Conservation (phyloP, 2,113 vertebrate species). For the Rhynchopsitta pachyrhyncha region DNA sequence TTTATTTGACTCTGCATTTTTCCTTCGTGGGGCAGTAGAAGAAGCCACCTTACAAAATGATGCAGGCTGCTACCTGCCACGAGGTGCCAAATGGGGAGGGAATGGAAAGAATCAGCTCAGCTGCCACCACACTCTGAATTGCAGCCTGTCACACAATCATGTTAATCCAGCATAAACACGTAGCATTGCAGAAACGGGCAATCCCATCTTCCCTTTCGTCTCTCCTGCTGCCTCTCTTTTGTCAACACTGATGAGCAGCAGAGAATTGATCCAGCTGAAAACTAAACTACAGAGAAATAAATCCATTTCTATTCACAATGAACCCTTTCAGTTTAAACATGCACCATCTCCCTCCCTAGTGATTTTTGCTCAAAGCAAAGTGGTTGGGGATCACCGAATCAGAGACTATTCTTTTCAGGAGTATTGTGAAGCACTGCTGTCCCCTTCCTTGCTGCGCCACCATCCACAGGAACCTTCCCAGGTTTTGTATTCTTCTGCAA, state of each 20-base stretch:
- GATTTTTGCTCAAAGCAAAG: not conserved
- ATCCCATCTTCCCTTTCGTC: not conserved
- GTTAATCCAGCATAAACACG: not conserved
- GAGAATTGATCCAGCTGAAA: constrained; percentile 33
- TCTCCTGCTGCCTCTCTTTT: constrained; percentile 6
- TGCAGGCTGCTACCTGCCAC: not conserved
- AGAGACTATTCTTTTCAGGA: not conserved
- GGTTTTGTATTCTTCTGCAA: not conserved
- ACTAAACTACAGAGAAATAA: constrained; percentile 11
- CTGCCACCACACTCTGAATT: not conserved
- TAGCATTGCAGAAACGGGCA: not conserved
- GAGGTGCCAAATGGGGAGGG: not conserved
- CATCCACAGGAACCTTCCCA: not conserved
- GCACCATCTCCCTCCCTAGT: not conserved
- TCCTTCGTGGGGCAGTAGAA: not conserved
- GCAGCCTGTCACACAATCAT: not conserved
- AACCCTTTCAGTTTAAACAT: constrained; percentile 1
- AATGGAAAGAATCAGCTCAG: not conserved
- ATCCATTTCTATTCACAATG: constrained; percentile 5
- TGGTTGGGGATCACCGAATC: not conserved
- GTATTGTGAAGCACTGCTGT: not conserved
- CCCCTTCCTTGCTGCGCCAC: not conserved
- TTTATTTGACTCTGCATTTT: not conserved
- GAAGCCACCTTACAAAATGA: not conserved
- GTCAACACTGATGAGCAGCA: not conserved